Evolutionary conservation across 2,113 vertebrate species (phyloP), one percentile per base, ranked within the genome.

Genomic region (Pardalotus punctatus): DNA sequence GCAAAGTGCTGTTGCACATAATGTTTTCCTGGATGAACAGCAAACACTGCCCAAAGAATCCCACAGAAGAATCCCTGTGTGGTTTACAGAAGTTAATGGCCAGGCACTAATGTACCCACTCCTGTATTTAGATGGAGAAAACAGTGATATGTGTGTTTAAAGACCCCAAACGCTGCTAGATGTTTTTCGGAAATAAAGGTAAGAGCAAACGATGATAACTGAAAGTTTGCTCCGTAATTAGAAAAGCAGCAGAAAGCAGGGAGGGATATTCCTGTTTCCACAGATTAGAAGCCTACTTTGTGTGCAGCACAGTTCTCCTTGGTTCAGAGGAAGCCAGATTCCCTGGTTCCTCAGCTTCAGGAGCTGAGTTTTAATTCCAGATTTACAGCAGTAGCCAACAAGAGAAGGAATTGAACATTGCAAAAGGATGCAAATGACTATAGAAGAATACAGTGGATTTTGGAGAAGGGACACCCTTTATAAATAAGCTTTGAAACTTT

Each of bases 61-160:
- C 61, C 40, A 54, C 40, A 84, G 83, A 86, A 91, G 85, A 81
- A 53, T 86, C 74, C 65, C 64, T 65, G 33, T 10, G 23, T 74
- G 48, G 78, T 89, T 97, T 94, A 57, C 74, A 76, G 80, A 86
- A 88, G 82, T 57, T 94, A 94, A 93, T 90, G 78, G 36, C 21
- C 53, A 90, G 81, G 53, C 74, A 90, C 78, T 95, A 89, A 95
- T 93, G 53, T 57, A 57, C 36, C 17, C 4, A 20, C 12, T 14
- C 10, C 69, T 53, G 28, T 79, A 35, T 79, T 87, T 76, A 40
- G 84, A 47, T 65, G n/a, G 48, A 76, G 53, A 74, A 93, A 81
- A 72, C 8, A 14, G 38, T 40, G 23, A 86, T 79, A 47, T 10
- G 4, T 66, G 28, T 77, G 28, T 45, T 82, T 76, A 54, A 94